Evolutionary conservation across 1,140 invertebrate genomes (phyloP).

Genomic region (Drosophila nigromelanica): DNA sequence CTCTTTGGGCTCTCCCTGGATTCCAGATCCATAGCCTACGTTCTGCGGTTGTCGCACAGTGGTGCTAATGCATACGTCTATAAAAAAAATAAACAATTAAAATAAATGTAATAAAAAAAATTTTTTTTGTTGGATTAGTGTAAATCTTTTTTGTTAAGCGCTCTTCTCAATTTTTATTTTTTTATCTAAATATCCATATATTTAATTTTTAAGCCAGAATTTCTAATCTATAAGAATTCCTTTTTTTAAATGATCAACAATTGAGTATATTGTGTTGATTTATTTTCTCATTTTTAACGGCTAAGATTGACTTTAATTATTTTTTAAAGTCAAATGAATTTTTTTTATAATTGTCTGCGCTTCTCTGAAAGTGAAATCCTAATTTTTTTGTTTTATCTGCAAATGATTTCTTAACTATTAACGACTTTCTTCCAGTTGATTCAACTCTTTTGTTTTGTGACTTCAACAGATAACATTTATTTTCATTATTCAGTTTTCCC

Average conservation of each 20-base stretch:
- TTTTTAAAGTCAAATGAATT: too few species aligned
- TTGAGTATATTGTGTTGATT: too few species aligned
- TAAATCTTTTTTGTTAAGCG: too few species aligned
- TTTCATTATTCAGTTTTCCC: slow-evolving; percentile 25
- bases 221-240: too few species aligned
- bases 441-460: background rate
- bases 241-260: too few species aligned
- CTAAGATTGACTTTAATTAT: too few species aligned
- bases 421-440: background rate
- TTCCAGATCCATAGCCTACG: slow-evolving; percentile 27
- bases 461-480: slow-evolving; percentile 24
- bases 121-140: background rate
- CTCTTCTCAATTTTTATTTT: too few species aligned
- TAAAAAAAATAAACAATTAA: background rate
- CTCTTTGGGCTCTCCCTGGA: slow-evolving; percentile 15
- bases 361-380: background rate
- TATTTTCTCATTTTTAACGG: too few species aligned
- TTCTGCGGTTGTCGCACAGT: slow-evolving; percentile 51
- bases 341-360: background rate
- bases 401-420: background rate
- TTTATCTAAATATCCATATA: too few species aligned
- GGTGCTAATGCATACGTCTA: background rate
- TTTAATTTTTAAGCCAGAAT: too few species aligned
- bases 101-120: background rate
- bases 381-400: background rate